Percentiles rank a stretch among this genome's conserved stretches.
Conservation (phyloP, 2,797 vertebrate genomes). For the Coranthus polyacanthus region DNA sequence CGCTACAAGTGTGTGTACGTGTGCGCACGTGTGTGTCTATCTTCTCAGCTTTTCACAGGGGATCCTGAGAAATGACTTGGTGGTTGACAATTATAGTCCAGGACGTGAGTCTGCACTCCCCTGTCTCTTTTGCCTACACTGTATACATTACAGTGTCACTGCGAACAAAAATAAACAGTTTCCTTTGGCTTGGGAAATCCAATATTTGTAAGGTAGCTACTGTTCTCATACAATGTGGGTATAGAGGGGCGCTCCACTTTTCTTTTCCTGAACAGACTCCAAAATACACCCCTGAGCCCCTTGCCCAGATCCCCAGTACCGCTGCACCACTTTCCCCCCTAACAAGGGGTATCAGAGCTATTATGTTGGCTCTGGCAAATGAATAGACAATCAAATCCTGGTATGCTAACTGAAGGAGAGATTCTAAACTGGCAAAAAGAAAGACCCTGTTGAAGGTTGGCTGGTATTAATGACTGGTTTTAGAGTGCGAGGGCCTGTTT, state of each 20-base stretch:
- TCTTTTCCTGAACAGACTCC: conserved; percentile 83
- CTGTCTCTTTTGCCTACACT: conserved; percentile 41
- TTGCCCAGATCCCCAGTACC: conserved; percentile 56
- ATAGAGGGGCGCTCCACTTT: conserved; percentile 78
- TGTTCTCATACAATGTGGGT: conserved; percentile 78
- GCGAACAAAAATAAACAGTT: conserved; percentile 78
- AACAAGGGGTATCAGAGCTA: conserved; percentile 73
- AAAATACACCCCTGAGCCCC: conserved; percentile 80
- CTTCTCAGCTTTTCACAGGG: conserved; percentile 27
- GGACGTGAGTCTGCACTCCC: conserved; percentile 46
- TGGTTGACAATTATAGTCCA: conserved; percentile 62
- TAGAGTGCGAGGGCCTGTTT: conserved; percentile 64
- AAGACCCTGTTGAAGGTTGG: conserved; percentile 66
- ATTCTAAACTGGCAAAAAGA: conserved; percentile 59
- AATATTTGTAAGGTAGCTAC: conserved; percentile 78
- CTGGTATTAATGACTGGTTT: conserved; percentile 71
- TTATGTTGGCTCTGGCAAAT: conserved; percentile 74
- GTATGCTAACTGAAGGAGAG: conserved; percentile 69
- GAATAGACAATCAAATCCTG: conserved; percentile 73
- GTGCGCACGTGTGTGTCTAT: conserved; percentile 30
- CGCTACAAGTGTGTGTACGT: conserved; percentile 21
- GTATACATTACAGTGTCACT: conserved; percentile 72
- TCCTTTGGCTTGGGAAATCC: conserved; percentile 72
- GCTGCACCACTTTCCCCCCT: conserved; percentile 25
- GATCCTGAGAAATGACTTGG: conserved; percentile 55